These are phyloP conservation scores for Diadophis punctatus DNA, from an alignment of 2,113 vertebrate species.

Conservation along the genomic window DNA sequence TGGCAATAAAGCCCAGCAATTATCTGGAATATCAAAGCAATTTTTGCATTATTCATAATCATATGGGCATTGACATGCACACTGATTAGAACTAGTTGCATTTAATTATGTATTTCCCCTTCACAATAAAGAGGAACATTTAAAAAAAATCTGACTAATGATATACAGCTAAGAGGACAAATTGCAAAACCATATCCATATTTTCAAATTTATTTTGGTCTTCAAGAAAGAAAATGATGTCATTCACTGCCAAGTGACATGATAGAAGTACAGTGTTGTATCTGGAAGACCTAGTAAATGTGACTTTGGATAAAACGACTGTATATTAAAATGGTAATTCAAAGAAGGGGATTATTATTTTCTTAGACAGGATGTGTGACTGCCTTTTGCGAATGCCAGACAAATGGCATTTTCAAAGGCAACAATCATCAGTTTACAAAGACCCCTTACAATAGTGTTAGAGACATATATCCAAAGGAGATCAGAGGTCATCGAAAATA, in stretches of 20 bases:
- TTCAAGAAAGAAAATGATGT: background rate
- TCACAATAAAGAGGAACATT: conserved; percentile 3
- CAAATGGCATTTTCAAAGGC: background rate
- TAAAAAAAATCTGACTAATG: conserved; percentile 33
- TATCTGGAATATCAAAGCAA: conserved; percentile 33
- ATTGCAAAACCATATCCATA: background rate
- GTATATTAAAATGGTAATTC: conserved; percentile 22
- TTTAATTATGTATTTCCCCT: conserved; percentile 48
- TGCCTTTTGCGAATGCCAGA: background rate
- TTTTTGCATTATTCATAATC: conserved; percentile 61
- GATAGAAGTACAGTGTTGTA: conserved; percentile 5
- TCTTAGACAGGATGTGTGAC: background rate
- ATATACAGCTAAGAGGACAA: conserved; percentile 5
- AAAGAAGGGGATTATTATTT: conserved; percentile 19
- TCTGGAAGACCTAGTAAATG: background rate
- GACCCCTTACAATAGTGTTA: background rate
- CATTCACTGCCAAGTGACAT: background rate
- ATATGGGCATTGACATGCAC: conserved; percentile 48
- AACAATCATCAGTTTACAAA: background rate
- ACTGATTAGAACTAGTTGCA: conserved; percentile 55
- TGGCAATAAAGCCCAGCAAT: conserved; percentile 20
- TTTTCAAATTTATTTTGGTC: background rate
- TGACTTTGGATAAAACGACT: conserved; percentile 11
- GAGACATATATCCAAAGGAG: background rate
- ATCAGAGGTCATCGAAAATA: background rate